These are phyloP conservation scores for Neofelis nebulosa DNA, from an alignment of 2,113 vertebrate genomes.

Conservation along the genomic window DNA sequence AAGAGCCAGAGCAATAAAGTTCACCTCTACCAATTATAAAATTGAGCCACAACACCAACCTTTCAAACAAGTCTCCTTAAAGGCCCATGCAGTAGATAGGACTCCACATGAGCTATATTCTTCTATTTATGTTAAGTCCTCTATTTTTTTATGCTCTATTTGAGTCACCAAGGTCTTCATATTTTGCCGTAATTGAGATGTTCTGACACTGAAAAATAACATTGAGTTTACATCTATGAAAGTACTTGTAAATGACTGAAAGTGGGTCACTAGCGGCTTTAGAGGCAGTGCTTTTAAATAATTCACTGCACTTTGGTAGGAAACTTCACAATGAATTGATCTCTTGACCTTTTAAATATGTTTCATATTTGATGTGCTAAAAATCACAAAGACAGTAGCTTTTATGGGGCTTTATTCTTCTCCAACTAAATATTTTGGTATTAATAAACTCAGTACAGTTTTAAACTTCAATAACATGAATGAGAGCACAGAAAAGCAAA, in stretches of 20 bases:
- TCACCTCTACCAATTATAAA: neutral
- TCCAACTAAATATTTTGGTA: neutral
- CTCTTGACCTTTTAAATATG: slow-evolving; percentile 39
- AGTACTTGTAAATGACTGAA: neutral
- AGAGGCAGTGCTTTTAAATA: neutral
- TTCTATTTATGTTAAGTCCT: neutral
- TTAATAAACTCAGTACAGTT: neutral
- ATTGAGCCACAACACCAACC: neutral
- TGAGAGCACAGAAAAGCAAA: neutral
- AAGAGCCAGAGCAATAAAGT: neutral
- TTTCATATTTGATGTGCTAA: neutral
- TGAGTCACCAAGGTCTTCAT: neutral
- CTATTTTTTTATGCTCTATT: neutral
- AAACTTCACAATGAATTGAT: slow-evolving; percentile 24
- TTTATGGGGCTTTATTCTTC: slow-evolving; percentile 16
- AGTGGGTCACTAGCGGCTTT: neutral
- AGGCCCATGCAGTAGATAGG: neutral
- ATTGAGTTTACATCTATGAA: neutral
- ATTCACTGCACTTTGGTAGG: neutral
- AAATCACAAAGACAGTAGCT: neutral
- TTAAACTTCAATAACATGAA: slow-evolving; percentile 33
- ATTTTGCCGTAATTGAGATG: neutral
- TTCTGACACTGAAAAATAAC: neutral
- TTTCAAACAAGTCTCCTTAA: neutral
- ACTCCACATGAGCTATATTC: neutral